Conservation (phyloP, 2,797 vertebrate species). For the Mico argentatus region DNA sequence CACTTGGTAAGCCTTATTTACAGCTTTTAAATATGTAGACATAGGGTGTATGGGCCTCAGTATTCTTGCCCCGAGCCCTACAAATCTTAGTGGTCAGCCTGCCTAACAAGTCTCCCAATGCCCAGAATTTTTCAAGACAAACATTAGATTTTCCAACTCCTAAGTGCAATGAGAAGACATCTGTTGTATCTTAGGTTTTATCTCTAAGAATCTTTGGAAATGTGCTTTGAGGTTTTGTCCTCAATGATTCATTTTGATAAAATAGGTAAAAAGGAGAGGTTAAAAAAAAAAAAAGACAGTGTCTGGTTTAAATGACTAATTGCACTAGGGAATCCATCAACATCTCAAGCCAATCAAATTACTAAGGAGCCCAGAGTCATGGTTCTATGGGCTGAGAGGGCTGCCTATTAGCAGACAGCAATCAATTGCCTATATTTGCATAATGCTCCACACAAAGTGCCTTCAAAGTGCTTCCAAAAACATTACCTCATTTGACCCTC, state of each 20-base stretch:
- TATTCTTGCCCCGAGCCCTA: neutral
- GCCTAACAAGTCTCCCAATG: neutral
- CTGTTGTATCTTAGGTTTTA: neutral
- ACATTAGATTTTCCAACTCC: neutral
- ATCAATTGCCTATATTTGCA: neutral
- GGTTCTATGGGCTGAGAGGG: neutral
- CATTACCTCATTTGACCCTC: neutral
- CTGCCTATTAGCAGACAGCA: neutral
- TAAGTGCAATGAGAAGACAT: neutral
- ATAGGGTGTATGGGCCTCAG: neutral
- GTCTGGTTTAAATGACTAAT: neutral
- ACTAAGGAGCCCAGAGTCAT: neutral
- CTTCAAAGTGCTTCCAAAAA: neutral
- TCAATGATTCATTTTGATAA: constrained; percentile 19
- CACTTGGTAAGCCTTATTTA: neutral
- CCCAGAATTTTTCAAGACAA: neutral
- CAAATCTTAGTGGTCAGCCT: neutral
- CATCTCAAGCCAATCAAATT: neutral
- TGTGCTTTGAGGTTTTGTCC: neutral
- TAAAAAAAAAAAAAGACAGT: neutral
- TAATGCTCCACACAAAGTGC: neutral
- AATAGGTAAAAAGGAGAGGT: neutral
- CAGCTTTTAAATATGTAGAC: neutral
- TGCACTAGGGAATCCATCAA: neutral
- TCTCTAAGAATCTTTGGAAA: constrained; percentile 29